phyloP scores from a whole-genome alignment of 1,140 invertebrate species.

The Zaprionus camerounensis region DNA sequence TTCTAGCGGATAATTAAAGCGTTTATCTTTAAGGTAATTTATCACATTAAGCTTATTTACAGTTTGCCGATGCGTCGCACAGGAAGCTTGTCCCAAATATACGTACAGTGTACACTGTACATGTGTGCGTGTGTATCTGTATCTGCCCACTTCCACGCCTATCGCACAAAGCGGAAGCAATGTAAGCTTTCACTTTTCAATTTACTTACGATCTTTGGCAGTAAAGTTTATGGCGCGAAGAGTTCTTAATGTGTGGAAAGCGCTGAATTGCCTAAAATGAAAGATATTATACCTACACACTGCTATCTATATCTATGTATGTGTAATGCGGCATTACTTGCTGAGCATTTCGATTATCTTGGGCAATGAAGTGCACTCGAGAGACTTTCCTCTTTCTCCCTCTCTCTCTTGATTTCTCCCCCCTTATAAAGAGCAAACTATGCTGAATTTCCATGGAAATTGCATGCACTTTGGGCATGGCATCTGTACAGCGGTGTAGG shows the following conservation, averaged over 20 bases:
- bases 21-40: slow-evolving; percentile 60
- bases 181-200: slow-evolving; percentile 25
- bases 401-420: not conserved
- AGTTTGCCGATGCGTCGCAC: slow-evolving; percentile 16
- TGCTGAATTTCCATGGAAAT: slow-evolving; percentile 4
- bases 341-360: slow-evolving; percentile 4
- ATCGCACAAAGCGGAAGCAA: slow-evolving; percentile 20
- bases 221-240: not conserved
- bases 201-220: not conserved
- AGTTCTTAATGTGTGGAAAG: slow-evolving; percentile 3
- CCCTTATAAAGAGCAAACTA: no score
- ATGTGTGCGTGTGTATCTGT: not conserved
- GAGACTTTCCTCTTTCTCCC: no score
- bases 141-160: not conserved
- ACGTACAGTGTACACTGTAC: not conserved
- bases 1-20: slow-evolving; percentile 72
- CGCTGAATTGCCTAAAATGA: not conserved
- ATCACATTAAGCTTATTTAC: slow-evolving; percentile 66
- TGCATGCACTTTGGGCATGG: not conserved
- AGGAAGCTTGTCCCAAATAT: slow-evolving; percentile 67
- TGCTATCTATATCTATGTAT: not conserved
- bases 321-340: not conserved
- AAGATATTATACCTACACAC: not conserved
- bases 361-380: not conserved
- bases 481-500: not conserved